Evolutionary conservation across 2,888 invertebrate species (phyloP), one percentile per base, ranked within the genome.

Genomic region (Callyntrura sp.): DNA sequence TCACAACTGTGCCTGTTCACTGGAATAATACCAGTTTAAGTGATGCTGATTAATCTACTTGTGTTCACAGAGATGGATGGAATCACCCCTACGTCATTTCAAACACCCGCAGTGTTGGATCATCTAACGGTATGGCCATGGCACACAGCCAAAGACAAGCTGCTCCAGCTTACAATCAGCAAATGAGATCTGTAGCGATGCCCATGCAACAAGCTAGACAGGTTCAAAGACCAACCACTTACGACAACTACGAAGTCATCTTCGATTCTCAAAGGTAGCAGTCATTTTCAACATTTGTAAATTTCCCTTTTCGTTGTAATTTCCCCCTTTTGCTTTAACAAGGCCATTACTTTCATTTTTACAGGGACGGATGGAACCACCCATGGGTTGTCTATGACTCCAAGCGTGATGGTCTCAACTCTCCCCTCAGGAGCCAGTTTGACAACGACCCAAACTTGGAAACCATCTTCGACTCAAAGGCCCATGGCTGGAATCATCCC

Each of bases 331-430:
- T 51, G 35, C 23, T 65, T 35, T 45, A 28, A 48, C 8, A 60
- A 35, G 35, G 28, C 11, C 83, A 55, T 57, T 57, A 20, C 11
- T 51, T 83, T 84, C 51, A 5, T 76, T 48, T 83, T 51, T 65
- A n/a, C 48, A 89, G 90, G 73, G 90, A 90, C 81, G 91, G 91
- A 43, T 90, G 90, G 79, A 88, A 91, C 73, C 91, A 91, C 43
- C 91, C 91, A 84, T 91, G 81, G 84, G 91, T 91, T 35, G 82
- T 90, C 68, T 91, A 91, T 57, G 91, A 91, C 79, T 91, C 91
- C 78, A 90, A 85, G 85, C 90, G 91, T 48, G 91, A 91, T 62
- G 91, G 91, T 85, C 91, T 88, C 65, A 17, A 91, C 35, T 90
- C 90, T 8, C 91, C 91, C 65, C 85, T 90, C 48, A 73, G 90